Base-by-base conservation (phyloP, 1,140 invertebrate species). In the Drosophila truncata region DNA sequence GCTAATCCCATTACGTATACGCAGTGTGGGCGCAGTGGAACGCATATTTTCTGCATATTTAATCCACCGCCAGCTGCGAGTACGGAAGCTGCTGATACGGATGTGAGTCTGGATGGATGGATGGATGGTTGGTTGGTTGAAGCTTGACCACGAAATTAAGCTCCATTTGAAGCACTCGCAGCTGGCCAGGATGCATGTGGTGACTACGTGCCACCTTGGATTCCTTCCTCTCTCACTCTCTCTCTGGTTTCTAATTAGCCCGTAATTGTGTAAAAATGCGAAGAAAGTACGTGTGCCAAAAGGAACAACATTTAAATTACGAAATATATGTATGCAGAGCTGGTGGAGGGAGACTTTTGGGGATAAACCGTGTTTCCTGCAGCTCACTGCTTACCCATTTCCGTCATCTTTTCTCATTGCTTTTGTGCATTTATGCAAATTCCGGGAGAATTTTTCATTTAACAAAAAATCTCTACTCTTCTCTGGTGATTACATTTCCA, bases 351-450 rank as follows among this genome's bases (percentile, higher is more conserved):
- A 20, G 25, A 29, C 27, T 29, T 58, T 64, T n/a, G n/a, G 27
- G 6, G 9, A 52, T 25, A 33, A 59, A 27, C 31, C 18, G 33
- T 31, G 31, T 49, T 59, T 41, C 47, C 52, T 37, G 18, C 47
- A 41, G 44, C 57, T 58, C 27, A 23, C 42, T 41, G 44, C 62
- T 63, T 33, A 5, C 46, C 46, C 50, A 62, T 49, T 47, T 42
- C 39, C 31, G n/a, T 42, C 42, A 39, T 25, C 37, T 64, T 41
- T 47, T 55, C 55, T 52, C 37, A 65, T 64, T 69, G 42, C 49
- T 70, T 62, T 50, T 61, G 33, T 73, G 60, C 64, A 78, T 77
- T 87, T 88, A 82, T 88, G 83, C 77, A 88, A 87, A 88, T 87
- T 63, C 33, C 50, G 46, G 31, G 50, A 66, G 44, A 83, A 80